phyloP scores from a whole-genome alignment of 2,113 vertebrate genomes.

The Trogon surrucura region DNA sequence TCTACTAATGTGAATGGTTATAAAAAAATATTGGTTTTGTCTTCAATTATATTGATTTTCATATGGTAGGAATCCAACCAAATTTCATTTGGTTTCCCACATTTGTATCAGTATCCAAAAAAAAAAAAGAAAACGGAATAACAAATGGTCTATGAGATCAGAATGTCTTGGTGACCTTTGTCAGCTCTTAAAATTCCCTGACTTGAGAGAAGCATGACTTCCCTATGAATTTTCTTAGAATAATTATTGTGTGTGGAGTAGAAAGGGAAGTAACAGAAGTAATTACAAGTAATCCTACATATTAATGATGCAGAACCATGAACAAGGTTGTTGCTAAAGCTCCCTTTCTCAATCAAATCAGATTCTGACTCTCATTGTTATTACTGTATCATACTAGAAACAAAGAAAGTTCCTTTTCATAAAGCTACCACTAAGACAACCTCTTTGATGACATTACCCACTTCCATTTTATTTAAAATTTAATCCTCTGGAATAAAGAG shows the following conservation, averaged over 20 bases:
- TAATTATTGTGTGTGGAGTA: not conserved
- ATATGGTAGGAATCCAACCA: not conserved
- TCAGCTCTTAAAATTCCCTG: not conserved
- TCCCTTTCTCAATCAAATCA: constrained; percentile 11
- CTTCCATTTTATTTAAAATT: constrained; percentile 26
- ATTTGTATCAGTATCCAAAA: not conserved
- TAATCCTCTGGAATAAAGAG: not conserved
- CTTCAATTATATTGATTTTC: not conserved
- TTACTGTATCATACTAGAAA: constrained; percentile 37
- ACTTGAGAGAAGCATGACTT: not conserved
- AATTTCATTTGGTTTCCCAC: not conserved
- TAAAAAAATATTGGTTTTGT: not conserved
- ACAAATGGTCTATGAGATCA: not conserved
- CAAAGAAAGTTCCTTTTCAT: constrained; percentile 31
- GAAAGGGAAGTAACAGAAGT: not conserved
- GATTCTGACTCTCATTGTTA: not conserved
- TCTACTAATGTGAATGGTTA: not conserved
- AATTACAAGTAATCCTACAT: not conserved
- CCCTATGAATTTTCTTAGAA: not conserved
- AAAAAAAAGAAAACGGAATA: not conserved
- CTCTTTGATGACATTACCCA: not conserved
- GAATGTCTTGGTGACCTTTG: not conserved
- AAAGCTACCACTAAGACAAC: constrained; percentile 1
- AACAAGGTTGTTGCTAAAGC: not conserved
- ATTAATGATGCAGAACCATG: not conserved